Conservation (phyloP, 2,797 vertebrate species). For the Chaetodon trifasciatus region DNA sequence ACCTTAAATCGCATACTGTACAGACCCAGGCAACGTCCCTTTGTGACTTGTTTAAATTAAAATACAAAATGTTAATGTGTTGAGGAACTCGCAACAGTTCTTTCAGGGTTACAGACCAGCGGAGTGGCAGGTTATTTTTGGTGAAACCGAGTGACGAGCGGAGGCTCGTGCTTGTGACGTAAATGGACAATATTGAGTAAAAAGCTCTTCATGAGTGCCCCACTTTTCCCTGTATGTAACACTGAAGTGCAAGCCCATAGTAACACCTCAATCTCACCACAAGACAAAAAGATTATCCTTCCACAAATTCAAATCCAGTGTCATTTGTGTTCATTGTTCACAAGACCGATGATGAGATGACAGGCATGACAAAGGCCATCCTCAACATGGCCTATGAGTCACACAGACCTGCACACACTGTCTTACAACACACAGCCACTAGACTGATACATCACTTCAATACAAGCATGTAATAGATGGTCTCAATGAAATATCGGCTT, state of each 20-base stretch:
- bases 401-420: slow-evolving; percentile 40
- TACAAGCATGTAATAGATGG: slow-evolving; percentile 4
- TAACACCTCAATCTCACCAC: slow-evolving; percentile 30
- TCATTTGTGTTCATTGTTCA: slow-evolving; percentile 45
- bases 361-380: slow-evolving; percentile 36
- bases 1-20: slow-evolving; percentile 6
- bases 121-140: background rate
- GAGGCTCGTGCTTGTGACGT: background rate
- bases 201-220: background rate
- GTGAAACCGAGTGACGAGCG: background rate
- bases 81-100: background rate
- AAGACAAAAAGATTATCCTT: slow-evolving; percentile 20
- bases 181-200: background rate
- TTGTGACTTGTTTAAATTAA: background rate
- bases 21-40: background rate
- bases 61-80: slow-evolving; percentile 1
- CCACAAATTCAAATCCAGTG: slow-evolving; percentile 26
- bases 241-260: slow-evolving; percentile 8
- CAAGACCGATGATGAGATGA: slow-evolving; percentile 35
- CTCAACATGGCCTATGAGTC: slow-evolving; percentile 53
- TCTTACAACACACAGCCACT: slow-evolving; percentile 44
- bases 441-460: slow-evolving; percentile 30
- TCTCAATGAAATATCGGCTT: slow-evolving; percentile 13
- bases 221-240: slow-evolving; percentile 8
- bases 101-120: slow-evolving; percentile 12